Conservation (phyloP, 2,797 vertebrate species). For the Chaunax sp. region DNA sequence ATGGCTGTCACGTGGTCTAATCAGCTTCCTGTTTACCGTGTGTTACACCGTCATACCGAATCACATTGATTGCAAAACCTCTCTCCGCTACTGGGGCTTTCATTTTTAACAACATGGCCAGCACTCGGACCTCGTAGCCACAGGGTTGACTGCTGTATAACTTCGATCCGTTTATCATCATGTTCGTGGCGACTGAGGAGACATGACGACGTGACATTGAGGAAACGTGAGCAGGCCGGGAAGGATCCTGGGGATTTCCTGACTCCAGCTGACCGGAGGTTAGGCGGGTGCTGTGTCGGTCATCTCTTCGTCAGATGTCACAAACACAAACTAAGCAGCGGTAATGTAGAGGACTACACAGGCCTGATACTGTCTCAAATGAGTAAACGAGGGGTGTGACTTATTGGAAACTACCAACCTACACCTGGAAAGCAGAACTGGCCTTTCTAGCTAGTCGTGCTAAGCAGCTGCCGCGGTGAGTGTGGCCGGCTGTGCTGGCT, state of each 20-base stretch:
- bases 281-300: not conserved
- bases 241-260: conserved; percentile 74
- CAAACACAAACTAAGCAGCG: not conserved
- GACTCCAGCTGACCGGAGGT: conserved; percentile 32
- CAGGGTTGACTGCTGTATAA: not conserved
- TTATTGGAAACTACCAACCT: not conserved
- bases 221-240: conserved; percentile 71
- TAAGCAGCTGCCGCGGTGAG: conserved; percentile 30
- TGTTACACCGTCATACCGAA: conserved; percentile 41
- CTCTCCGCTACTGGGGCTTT: not conserved
- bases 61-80: conserved; percentile 58
- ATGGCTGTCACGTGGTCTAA: conserved; percentile 70
- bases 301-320: not conserved
- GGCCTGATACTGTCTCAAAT: not conserved
- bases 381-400: not conserved
- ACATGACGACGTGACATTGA: conserved; percentile 68
- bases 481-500: conserved; percentile 29
- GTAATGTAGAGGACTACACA: conserved; percentile 33
- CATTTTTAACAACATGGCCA: not conserved
- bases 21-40: conserved; percentile 85
- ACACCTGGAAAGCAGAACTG: conserved; percentile 5
- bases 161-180: not conserved
- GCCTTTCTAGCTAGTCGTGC: conserved; percentile 28
- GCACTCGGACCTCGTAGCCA: not conserved
- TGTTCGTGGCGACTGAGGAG: not conserved